Percentiles rank a stretch among this genome's conserved stretches.
These are phyloP conservation scores for Epizoanthus illoricatus DNA, from an alignment of 92 coral and sea anemone genomes.

Conservation along the genomic window DNA sequence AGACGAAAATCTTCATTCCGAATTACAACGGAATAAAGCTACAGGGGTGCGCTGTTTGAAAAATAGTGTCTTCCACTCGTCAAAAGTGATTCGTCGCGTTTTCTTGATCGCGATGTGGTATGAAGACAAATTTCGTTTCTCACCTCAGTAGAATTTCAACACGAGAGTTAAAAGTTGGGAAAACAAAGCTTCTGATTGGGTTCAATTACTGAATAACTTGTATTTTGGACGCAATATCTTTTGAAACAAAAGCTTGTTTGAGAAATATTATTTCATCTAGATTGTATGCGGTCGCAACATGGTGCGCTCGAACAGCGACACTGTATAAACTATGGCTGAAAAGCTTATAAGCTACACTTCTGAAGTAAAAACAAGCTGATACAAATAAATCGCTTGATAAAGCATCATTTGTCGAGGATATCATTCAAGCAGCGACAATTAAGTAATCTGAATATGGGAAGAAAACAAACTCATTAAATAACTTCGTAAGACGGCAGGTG, in stretches of 20 bases:
- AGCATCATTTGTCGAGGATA: not conserved
- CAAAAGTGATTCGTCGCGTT: not conserved
- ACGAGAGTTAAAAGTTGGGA: conserved; percentile 9
- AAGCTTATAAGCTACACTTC: not conserved
- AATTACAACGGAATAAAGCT: not conserved
- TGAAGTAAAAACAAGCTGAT: not conserved
- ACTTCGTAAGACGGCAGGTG: conserved; percentile 4
- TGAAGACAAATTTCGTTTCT: not conserved
- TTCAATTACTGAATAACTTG: conserved; percentile 17
- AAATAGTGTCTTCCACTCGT: no score
- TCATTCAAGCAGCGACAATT: conserved; percentile 13
- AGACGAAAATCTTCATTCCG: not conserved
- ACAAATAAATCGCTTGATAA: conserved; percentile 1
- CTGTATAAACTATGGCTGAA: not conserved
- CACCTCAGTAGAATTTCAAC: conserved; percentile 8
- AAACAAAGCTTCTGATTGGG: not conserved
- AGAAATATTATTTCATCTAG: not conserved
- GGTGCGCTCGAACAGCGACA: not conserved
- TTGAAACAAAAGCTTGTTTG: conserved; percentile 10
- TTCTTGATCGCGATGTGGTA: not conserved
- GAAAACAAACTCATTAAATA: conserved; percentile 12
- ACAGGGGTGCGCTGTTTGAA: not conserved
- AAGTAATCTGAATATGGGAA: not conserved
- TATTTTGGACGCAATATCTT: not conserved
- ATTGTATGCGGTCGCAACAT: conserved; percentile 6